Evolutionary conservation across 2,797 vertebrate genomes (phyloP), one percentile per base, ranked within the genome.

Genomic region (Pagetopsis macropterus): DNA sequence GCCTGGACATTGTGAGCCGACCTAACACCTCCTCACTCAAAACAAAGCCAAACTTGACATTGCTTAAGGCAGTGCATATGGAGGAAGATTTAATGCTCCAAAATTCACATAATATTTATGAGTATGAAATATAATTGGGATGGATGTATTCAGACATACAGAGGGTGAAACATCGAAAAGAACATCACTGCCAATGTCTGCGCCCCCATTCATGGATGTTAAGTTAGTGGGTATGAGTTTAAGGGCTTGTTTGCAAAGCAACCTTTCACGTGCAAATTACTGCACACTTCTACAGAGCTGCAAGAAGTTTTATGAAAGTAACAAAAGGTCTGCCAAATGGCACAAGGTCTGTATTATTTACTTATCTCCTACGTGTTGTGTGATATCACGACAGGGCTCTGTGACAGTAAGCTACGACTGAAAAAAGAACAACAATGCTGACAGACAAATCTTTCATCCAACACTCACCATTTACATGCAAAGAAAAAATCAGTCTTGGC

Each of bases 41-140:
- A 86, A 87, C 75, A 87, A 84, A 77, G 40, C 57, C 27, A 71
- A 66, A 79, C 57, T 79, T 86, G 81, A 71, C 81, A 77, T 80
- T 43, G 66, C 84, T 84, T 9, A 37, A 81, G 85, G 89, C 61
- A 0, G 4, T 61, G 49, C 70, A 70, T 79, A 78, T 66, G 31
- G 57, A 71, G 15, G 14, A 72, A 54, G 11, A 82, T 73, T 67
- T 75, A 66, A 69, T 70, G 50, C 69, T 46, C 7, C 41, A 50
- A 55, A 81, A 71, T 70, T 63, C 56, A 60, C 55, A 85, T 76
- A 72, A 85, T 76, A 72, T 78, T 84, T 54, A 55, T 81, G 43
- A 75, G 44, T 27, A 31, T 17, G 46, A 79, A 74, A 76, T 65
- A 70, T 54, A 17, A 79, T 21, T 16, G 11, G 14, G 9, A 68